Evolutionary conservation across 1,140 invertebrate genomes (phyloP), one percentile per base, ranked within the genome.

Genomic region (Vanessa atalanta): DNA sequence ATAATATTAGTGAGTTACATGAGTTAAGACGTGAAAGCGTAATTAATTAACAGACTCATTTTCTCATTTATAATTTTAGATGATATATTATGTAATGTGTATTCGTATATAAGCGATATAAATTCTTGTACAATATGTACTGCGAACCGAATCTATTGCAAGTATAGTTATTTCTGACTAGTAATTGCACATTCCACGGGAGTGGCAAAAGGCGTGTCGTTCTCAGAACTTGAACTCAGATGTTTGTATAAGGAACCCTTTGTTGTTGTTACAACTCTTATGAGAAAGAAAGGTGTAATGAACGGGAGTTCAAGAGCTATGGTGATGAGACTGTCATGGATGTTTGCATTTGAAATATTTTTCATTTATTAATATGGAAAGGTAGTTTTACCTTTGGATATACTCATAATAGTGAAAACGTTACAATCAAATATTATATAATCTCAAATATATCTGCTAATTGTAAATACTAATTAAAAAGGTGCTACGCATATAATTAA

Each of bases 171-270:
- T 65, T 65, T 53, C 26, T 31, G 37, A 63, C 23, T 70, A 70
- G 60, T 65, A 50, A 70, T 67, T 71, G 65, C 69, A 63, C 74
- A 76, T 76, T 76, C 74, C 74, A 53, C 50, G 69, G 74, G 74
- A 72, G 74, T 76, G 74, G 69, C 74, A 72, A 76, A 57, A 76
- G 69, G 74, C 74, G 74, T 72, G 65, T 65, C 57, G 72, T 76
- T 76, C 74, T 76, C 67, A 72, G 74, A 76, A 76, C 55, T 72
- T 68, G 65, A 70, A 70, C 73, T 75, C 51, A 68, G 70, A 76
- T 72, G 70, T 76, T 76, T 76, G 70, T 76, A 72, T 76, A 76
- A 73, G 65, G 69, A 72, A 72, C 70, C 74, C 70, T 76, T 76
- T 76, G 74, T 76, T 76, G 65, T 69, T 63, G 71, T 64, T 53